phyloP scores from a whole-genome alignment of 2,113 vertebrate genomes.

The Phasianus colchicus region DNA sequence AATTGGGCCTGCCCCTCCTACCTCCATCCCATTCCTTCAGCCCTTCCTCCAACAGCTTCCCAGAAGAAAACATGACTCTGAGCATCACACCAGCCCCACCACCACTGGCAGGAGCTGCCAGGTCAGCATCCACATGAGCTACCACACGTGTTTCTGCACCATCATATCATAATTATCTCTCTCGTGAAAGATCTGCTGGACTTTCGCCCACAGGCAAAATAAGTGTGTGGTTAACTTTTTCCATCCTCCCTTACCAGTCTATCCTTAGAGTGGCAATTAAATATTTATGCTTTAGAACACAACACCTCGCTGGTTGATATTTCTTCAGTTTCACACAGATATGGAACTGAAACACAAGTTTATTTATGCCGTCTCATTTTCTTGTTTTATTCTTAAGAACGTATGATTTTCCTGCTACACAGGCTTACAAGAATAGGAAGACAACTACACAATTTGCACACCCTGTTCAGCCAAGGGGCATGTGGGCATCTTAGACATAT shows the following conservation, averaged over 20 bases:
- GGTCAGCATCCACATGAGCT: conserved; percentile 50
- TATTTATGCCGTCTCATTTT: background rate
- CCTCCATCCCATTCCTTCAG: background rate
- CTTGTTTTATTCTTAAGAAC: too few relatives aligned
- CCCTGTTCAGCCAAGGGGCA: background rate
- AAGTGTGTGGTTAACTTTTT: conserved; percentile 57
- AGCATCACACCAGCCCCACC: conserved; percentile 36
- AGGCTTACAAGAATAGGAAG: background rate
- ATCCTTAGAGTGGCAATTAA: conserved; percentile 41
- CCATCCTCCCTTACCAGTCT: background rate
- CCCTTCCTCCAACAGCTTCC: conserved; percentile 10
- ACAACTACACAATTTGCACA: rapidly evolving
- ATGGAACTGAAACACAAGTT: background rate
- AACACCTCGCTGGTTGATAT: conserved; percentile 29
- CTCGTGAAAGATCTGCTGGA: conserved; percentile 62
- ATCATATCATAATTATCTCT: conserved; percentile 71
- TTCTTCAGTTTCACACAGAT: conserved; percentile 34
- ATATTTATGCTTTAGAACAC: conserved; percentile 62
- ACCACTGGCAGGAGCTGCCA: conserved; percentile 28
- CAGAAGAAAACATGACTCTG: conserved; percentile 58
- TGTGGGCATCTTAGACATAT: rapidly evolving
- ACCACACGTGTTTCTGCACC: conserved; percentile 7
- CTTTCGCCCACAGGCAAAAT: conserved; percentile 66
- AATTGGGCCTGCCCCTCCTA: background rate
- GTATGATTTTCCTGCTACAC: background rate